phyloP scores from a whole-genome alignment of 2,888 invertebrate species.

The Sipunculus nudus region DNA sequence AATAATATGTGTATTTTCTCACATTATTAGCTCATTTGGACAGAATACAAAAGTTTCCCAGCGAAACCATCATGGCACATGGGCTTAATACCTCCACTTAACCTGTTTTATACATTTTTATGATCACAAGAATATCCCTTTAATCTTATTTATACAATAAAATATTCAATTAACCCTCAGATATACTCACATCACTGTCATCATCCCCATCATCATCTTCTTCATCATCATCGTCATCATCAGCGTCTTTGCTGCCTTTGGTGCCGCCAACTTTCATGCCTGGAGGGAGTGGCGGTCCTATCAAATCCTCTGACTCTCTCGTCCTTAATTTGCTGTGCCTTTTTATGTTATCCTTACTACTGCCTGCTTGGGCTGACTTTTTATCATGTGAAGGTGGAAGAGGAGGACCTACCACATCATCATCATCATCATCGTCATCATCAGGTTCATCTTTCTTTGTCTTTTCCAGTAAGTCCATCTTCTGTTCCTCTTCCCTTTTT shows the following conservation, averaged over 20 bases:
- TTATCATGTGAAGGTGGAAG: slow-evolving; percentile 7
- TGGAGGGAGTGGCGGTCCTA: slow-evolving; percentile 48
- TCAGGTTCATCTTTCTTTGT: background rate
- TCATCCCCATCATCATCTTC: slow-evolving; percentile 38
- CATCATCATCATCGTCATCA: slow-evolving; percentile 17
- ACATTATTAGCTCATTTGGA: too few relatives aligned
- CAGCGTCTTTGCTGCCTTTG: slow-evolving; percentile 8
- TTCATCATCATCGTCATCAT: slow-evolving; percentile 52
- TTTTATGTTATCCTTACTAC: too few relatives aligned
- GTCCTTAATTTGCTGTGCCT: too few relatives aligned
- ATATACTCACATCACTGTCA: background rate
- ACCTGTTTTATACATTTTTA: too few relatives aligned
- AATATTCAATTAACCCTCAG: background rate
- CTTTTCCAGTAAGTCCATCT: too few relatives aligned
- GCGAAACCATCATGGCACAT: too few relatives aligned
- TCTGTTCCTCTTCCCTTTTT: background rate
- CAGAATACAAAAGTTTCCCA: too few relatives aligned
- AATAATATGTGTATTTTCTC: too few relatives aligned
- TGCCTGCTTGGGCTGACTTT: background rate
- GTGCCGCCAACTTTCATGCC: background rate
- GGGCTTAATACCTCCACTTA: too few relatives aligned
- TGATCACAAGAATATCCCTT: too few relatives aligned
- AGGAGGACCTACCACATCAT: slow-evolving; percentile 45
- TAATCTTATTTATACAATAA: too few relatives aligned
- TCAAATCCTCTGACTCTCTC: slow-evolving; percentile 55